These are phyloP conservation scores for Tragelaphus imberbis DNA, from an alignment of 2,113 vertebrate species.

Conservation along the genomic window DNA sequence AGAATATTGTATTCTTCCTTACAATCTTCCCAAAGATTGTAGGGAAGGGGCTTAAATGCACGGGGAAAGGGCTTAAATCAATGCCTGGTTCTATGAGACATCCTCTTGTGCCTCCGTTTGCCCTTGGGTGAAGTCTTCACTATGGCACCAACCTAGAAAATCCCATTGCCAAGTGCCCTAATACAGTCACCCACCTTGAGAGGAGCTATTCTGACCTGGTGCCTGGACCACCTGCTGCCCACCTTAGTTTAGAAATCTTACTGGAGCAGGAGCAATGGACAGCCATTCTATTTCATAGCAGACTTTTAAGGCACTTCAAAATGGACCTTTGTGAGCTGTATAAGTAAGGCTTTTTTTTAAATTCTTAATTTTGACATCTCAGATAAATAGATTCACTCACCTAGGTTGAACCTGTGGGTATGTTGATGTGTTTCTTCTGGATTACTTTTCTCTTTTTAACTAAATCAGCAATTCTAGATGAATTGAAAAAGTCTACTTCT, in stretches of 20 bases:
- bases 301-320: background rate
- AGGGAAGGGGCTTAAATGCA: background rate
- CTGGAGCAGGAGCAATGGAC: background rate
- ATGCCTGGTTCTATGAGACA: background rate
- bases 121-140: background rate
- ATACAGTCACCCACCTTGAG: background rate
- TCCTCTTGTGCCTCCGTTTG: background rate
- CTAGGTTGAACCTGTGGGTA: background rate
- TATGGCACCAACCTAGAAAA: background rate
- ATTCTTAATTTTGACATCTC: background rate
- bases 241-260: background rate
- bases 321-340: background rate
- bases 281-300: background rate
- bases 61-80: background rate
- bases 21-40: background rate
- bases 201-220: background rate
- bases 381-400: background rate
- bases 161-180: background rate
- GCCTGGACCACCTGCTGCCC: background rate
- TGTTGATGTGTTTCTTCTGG: background rate
- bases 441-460: background rate
- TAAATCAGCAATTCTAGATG: slow-evolving; percentile 1
- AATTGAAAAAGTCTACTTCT: background rate
- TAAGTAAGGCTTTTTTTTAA: background rate
- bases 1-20: background rate